A percentile compares a stretch with the other conserved stretches of the same genome.
phyloP scores from a whole-genome alignment of 2,113 vertebrate genomes.

The Capra hircus region DNA sequence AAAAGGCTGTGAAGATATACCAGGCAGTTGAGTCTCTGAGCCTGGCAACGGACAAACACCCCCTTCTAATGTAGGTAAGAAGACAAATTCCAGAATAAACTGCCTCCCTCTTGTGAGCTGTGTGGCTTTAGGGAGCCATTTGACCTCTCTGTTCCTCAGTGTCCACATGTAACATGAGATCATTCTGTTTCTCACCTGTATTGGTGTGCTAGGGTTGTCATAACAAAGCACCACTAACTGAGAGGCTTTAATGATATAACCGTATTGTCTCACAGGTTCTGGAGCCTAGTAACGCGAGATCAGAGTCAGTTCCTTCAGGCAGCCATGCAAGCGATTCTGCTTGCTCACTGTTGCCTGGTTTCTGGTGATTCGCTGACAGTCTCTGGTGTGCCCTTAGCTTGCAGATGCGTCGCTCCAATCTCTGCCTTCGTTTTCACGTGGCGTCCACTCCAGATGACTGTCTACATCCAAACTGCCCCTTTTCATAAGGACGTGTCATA shows the following conservation, averaged over 20 bases:
- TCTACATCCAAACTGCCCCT: neutral
- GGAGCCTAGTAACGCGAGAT: neutral
- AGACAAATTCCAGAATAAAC: neutral
- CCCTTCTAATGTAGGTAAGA: neutral
- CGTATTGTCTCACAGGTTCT: neutral
- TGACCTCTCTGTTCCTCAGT: neutral
- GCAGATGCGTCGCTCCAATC: neutral
- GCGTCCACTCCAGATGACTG: neutral
- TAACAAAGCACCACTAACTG: neutral
- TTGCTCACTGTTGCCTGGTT: neutral
- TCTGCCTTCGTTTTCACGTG: neutral
- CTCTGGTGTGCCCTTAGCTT: neutral
- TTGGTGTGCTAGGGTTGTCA: neutral
- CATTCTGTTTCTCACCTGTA: neutral
- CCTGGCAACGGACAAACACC: neutral
- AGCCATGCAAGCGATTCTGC: neutral
- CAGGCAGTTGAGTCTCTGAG: neutral
- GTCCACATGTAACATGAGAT: neutral
- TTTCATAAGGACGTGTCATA: neutral
- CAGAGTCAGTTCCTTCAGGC: neutral
- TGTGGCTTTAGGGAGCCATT: neutral
- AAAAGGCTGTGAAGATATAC: neutral
- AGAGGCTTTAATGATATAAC: neutral
- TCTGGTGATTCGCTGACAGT: neutral
- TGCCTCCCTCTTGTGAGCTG: neutral